Base-by-base conservation (phyloP, 2,888 invertebrate genomes). In the Cephus rjabovi region DNA sequence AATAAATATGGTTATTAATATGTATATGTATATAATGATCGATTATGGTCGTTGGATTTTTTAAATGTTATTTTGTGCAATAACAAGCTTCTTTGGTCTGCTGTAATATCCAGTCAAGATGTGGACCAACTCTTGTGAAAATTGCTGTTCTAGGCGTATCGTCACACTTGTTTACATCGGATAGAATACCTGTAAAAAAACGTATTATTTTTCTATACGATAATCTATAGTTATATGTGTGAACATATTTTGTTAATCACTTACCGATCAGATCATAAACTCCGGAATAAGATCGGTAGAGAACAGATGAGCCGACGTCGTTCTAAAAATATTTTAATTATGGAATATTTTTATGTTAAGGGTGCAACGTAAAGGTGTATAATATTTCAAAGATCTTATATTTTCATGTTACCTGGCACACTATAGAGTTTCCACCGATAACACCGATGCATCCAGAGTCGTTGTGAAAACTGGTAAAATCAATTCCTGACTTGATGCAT, bases 361-460 rank as follows among this genome's bases (percentile, higher is more conserved):
- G 75, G 33, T 73, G 15, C 33, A 15, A 40, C 4, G 40, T 40
- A 15, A 40, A 6, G 4, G 56, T 56, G 23, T 9, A 23, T 40
- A 33, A 31, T 23, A 56, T 74, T 74, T 37, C 12, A 37, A 31
- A 40, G 12, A 35, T 30, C 12, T 15, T 30, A 37, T 56, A 30
- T n/a, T 23, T 56, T 23, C 6, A 56, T 79, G 87, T 90, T 90
- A 94, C 94, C 82, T 91, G 86, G 83, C 94, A 94, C 77, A 94
- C 85, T 15, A 93, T 89, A 74, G 92, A 93, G 34, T 86, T 89
- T 30, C 91, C 88, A 11, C 93, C 94, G 73, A 93, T 83, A 34
- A 94, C 90, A 2, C 94, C 94, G 15, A 93, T 86, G 83, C 94
- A 94, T 30, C 93, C 93, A 77, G 94, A 94, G 85, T 94, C 93